Conservation (phyloP, 2,113 vertebrate species). For the Plestiodon gilberti region DNA sequence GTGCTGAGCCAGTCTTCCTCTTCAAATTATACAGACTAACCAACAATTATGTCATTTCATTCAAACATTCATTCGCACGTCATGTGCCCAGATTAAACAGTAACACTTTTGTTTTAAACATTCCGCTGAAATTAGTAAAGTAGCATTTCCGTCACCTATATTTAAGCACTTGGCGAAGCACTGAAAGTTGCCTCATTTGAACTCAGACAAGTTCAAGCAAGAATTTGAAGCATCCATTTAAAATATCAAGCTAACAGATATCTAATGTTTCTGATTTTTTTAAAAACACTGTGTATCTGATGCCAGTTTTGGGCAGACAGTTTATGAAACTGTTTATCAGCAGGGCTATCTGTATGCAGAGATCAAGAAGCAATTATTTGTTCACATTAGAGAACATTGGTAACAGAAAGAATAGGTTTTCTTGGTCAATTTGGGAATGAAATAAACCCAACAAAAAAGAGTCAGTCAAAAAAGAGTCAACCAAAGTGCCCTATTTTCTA, state of each 20-base stretch:
- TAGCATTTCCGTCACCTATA: conserved; percentile 80
- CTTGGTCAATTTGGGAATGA: not conserved
- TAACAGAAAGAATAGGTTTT: not conserved
- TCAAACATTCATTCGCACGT: conserved; percentile 80
- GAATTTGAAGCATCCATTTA: conserved; percentile 47
- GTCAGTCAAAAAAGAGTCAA: conserved; percentile 16
- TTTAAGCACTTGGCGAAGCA: conserved; percentile 57
- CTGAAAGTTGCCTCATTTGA: conserved; percentile 58
- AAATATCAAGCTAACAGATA: conserved; percentile 36
- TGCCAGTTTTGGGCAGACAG: not conserved
- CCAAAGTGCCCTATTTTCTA: conserved; percentile 18
- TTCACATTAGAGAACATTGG: not conserved
- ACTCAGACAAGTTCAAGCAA: conserved; percentile 56
- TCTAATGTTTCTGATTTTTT: conserved; percentile 7
- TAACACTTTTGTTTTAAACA: conserved; percentile 80
- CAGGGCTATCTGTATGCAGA: not conserved
- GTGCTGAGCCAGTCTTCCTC: conserved; percentile 65
- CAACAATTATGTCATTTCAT: conserved; percentile 82
- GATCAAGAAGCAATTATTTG: not conserved
- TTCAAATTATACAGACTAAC: conserved; percentile 80
- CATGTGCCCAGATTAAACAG: conserved; percentile 81
- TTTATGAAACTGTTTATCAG: not conserved
- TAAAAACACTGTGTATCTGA: not conserved
- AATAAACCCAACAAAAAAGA: not conserved
- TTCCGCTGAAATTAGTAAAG: conserved; percentile 80